Conservation (phyloP, 2,113 vertebrate species). For the Spermophilus dauricus region DNA sequence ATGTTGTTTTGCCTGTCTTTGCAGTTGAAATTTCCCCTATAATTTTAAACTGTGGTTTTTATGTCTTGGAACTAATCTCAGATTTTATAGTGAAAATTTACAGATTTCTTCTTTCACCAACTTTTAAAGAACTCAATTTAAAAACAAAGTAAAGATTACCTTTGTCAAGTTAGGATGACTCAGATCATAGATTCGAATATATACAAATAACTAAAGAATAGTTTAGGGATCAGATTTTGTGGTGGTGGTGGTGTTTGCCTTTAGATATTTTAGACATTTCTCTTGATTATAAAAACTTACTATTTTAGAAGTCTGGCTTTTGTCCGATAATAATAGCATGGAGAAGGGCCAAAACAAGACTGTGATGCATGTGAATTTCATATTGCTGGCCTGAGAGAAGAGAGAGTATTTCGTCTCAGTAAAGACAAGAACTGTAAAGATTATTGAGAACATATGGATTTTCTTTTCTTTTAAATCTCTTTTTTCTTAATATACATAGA, state of each 20-base stretch:
- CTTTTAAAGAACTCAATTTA: constrained; percentile 39
- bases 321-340: constrained; percentile 60
- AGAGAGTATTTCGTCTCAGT: constrained; percentile 55
- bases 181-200: constrained; percentile 33
- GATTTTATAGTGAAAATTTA: constrained; percentile 46
- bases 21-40: constrained; percentile 36
- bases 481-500: constrained; percentile 55
- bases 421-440: neutral
- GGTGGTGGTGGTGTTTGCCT: neutral
- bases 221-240: neutral
- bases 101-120: constrained; percentile 4
- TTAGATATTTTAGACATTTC: constrained; percentile 42
- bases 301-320: constrained; percentile 78
- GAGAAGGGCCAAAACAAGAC: constrained; percentile 78
- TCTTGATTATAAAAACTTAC: constrained; percentile 84
- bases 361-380: constrained; percentile 81
- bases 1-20: constrained; percentile 14
- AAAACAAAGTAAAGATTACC: neutral
- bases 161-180: constrained; percentile 62
- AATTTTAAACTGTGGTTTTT: constrained; percentile 21
- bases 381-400: constrained; percentile 82
- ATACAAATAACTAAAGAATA: neutral
- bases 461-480: neutral
- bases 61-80: constrained; percentile 30
- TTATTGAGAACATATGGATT: neutral